phyloP scores from a whole-genome alignment of 1,140 invertebrate genomes.

The Penaeus japonicus region DNA sequence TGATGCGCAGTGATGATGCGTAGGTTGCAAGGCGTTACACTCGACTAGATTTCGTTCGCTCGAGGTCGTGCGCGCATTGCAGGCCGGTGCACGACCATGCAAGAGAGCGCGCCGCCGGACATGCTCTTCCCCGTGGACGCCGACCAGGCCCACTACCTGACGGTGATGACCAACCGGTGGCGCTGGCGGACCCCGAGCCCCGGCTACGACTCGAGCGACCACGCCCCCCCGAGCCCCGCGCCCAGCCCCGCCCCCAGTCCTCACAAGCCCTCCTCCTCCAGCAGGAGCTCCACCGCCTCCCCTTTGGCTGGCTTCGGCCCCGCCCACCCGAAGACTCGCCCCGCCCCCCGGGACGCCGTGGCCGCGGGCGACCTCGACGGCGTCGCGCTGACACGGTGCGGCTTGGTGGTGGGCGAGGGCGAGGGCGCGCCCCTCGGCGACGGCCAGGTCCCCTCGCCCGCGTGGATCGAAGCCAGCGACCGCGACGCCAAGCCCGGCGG shows the following conservation, averaged over 20 bases:
- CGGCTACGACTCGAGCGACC: background rate
- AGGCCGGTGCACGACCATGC: conserved; percentile 1
- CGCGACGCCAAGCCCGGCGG: too few relatives aligned
- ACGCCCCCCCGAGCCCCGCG: background rate
- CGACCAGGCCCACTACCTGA: conserved; percentile 24
- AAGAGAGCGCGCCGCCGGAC: background rate
- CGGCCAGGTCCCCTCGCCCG: too few relatives aligned
- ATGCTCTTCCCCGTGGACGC: conserved; percentile 20
- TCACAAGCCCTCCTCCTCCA: background rate
- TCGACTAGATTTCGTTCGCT: background rate
- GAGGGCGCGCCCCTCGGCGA: background rate
- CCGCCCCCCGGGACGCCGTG: too few relatives aligned
- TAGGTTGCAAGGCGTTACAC: background rate
- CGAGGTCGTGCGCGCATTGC: too few relatives aligned
- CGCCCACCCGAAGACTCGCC: background rate
- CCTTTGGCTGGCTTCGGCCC: background rate
- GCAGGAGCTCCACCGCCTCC: background rate
- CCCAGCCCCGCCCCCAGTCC: background rate
- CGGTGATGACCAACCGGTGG: background rate
- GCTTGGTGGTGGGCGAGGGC: background rate
- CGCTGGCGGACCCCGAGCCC: background rate
- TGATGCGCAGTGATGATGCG: background rate
- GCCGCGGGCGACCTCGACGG: background rate
- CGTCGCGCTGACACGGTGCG: background rate
- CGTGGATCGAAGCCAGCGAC: too few relatives aligned